Conservation (phyloP, 2,113 vertebrate genomes). For the Prietella phreatophila region DNA sequence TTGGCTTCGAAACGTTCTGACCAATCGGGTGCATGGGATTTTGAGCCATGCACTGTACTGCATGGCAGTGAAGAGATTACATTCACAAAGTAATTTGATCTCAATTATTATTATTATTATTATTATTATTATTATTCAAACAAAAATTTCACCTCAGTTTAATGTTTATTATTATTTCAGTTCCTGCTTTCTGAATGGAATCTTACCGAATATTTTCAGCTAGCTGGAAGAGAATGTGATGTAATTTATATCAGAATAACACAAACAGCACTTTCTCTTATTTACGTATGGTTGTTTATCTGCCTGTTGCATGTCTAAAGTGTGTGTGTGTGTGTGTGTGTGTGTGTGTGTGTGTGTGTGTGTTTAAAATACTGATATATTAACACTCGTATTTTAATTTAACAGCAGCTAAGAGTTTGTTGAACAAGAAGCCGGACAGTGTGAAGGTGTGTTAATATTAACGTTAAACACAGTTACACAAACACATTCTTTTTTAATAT, state of each 20-base stretch:
- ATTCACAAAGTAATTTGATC: constrained; percentile 5
- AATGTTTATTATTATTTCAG: neutral
- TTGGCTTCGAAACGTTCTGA: neutral
- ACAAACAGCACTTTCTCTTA: neutral
- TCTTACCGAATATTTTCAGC: neutral
- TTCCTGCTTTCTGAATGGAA: constrained; percentile 24
- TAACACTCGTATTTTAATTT: constrained; percentile 25
- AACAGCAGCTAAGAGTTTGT: constrained; percentile 80
- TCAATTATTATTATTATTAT: neutral
- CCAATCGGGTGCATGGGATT: constrained; percentile 28
- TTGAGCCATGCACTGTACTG: neutral
- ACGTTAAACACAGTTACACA: neutral
- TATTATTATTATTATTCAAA: neutral
- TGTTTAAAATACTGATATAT: constrained; percentile 52
- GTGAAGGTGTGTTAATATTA: constrained; percentile 78
- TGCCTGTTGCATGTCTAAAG: neutral
- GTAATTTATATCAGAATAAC: neutral
- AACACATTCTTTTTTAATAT: neutral
- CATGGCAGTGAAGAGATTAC: constrained; percentile 4
- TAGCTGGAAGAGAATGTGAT: neutral
- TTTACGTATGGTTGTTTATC: neutral
- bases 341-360: constrained; percentile 11
- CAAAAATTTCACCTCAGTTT: neutral
- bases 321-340: neutral
- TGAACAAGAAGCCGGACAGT: constrained; percentile 83